Percentiles rank a stretch among this genome's conserved stretches.
Evolutionary conservation across 2,113 vertebrate genomes (phyloP).

Genomic region (Otis tarda): DNA sequence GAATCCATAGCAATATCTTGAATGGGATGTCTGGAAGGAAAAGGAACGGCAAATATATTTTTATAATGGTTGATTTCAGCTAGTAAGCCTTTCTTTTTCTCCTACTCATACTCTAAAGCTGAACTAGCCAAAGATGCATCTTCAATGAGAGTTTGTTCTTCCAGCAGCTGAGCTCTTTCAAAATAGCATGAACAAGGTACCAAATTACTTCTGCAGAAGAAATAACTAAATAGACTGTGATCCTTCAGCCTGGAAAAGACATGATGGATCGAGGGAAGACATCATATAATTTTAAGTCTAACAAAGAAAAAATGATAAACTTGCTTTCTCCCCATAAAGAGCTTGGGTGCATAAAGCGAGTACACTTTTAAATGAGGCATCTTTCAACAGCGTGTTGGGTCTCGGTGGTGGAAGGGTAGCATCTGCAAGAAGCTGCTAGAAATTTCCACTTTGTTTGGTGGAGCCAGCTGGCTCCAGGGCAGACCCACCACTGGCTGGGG

Average conservation of each 20-base stretch:
- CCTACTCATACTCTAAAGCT: neutral
- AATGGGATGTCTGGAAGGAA: neutral
- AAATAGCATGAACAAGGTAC: neutral
- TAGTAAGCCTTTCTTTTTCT: neutral
- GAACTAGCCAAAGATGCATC: neutral
- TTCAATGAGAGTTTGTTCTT: neutral
- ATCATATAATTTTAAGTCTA: neutral
- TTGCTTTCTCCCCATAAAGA: neutral
- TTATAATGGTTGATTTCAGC: neutral
- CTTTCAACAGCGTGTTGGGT: neutral
- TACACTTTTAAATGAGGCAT: neutral
- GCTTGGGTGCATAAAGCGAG: neutral
- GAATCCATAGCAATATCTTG: neutral
- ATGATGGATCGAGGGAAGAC: fast-evolving
- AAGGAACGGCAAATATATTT: neutral
- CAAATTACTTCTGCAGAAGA: neutral
- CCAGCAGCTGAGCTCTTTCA: neutral
- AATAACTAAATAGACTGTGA: neutral
- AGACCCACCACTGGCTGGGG: no score
- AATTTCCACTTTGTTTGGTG: no score
- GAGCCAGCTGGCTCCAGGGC: no score
- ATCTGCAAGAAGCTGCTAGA: no score
- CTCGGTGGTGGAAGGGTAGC: no score
- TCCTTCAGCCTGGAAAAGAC: neutral
- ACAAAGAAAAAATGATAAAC: neutral